Percentiles rank a stretch among this genome's conserved stretches.
Conservation (phyloP, 2,113 vertebrate species). For the Petaurus breviceps region DNA sequence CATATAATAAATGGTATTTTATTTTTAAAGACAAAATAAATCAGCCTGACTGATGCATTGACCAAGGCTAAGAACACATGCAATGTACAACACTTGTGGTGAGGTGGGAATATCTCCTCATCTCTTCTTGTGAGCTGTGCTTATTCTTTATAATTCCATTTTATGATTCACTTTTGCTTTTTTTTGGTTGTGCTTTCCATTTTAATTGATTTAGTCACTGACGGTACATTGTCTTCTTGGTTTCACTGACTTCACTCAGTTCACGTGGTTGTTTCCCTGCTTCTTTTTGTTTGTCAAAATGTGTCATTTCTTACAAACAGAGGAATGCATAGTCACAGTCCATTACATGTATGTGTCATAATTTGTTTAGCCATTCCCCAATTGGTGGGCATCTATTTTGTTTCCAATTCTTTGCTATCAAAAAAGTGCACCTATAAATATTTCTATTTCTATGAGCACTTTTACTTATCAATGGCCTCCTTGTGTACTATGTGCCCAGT, state of each 20-base stretch:
- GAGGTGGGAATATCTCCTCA: background rate
- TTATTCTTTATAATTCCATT: background rate
- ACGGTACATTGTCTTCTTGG: background rate
- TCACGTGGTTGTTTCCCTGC: background rate
- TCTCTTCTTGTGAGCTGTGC: background rate
- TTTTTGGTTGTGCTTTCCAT: background rate
- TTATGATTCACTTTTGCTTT: background rate
- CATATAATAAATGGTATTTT: background rate
- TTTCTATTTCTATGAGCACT: background rate
- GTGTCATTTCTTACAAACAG: background rate
- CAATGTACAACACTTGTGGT: background rate
- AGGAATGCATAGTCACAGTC: background rate
- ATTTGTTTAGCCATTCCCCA: background rate
- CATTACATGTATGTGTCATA: background rate
- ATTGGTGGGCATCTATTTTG: background rate
- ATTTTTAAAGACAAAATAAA: background rate
- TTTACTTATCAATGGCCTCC: background rate
- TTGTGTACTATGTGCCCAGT: background rate
- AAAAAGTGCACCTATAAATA: background rate
- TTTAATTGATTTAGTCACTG: background rate
- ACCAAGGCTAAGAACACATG: background rate
- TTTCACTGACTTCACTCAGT: background rate
- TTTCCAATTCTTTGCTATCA: background rate
- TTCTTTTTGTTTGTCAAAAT: background rate
- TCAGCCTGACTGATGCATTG: background rate